Base-by-base conservation (phyloP, 2,113 vertebrate species). In the Guaruba guarouba region DNA sequence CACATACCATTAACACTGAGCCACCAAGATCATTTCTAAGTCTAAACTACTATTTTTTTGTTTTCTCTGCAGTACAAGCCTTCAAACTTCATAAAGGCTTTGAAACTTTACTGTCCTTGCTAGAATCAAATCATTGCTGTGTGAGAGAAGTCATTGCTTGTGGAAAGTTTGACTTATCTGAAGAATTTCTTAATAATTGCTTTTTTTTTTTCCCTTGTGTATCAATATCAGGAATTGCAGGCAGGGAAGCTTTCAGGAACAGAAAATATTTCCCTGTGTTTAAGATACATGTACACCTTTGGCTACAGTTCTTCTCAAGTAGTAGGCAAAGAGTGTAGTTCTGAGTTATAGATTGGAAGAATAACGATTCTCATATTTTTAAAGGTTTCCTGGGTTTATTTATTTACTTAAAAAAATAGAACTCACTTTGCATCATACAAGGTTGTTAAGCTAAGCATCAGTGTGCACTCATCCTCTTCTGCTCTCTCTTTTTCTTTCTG, bases 361-460 rank as follows among this genome's bases (percentile, higher is more conserved):
- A 80, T 3, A 91, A 69, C 48, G 61, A 92, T 86, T 74, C n/a
- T 77, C 29, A 29, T 64, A 52, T 75, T 91, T 87, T 91, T 75
- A 88, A 88, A 91, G 43, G 48, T 84, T 51, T 92, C 51, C 5
- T 1, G 3, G 33, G 14, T 88, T 95, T 92, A 49, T 83, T 92
- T 90, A 81, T 88, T 93, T 91, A 91, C 77, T 78, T 55, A 84
- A 94, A 86, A 95, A 83, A 91, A 89, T 41, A 86, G 43, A 91
- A 54, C 29, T 88, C 80, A 89, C 88, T 96, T 94, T 91, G 86
- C 83, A 89, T 82, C 61, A 84, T 82, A n/a, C 62, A 89, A 89
- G 35, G 14, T 71, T 89, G 88, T 94, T 94, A 86, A 89, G 61
- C 29, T 43, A 41, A 75, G 29, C 55, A 92, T 86, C 59, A 89